These are phyloP conservation scores for Tragelaphus imberbis DNA, from an alignment of 2,113 vertebrate species.

Conservation along the genomic window DNA sequence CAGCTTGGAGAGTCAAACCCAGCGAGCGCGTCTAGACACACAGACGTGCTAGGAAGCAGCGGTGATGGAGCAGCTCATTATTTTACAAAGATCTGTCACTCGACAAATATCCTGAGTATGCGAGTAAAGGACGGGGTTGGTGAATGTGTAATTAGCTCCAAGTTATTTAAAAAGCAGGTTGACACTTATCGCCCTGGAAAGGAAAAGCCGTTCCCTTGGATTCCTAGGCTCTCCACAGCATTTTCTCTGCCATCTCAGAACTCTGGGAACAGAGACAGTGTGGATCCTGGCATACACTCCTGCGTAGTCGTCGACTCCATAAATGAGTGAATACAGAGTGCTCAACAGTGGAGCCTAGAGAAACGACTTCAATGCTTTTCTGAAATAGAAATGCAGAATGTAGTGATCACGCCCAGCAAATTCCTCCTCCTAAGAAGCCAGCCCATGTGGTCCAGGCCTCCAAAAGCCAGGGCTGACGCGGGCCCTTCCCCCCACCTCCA, in stretches of 20 bases:
- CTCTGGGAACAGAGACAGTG: rapidly evolving
- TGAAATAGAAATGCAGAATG: rapidly evolving
- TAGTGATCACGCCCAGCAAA: rapidly evolving
- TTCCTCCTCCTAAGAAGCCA: rapidly evolving
- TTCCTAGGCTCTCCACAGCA: rapidly evolving
- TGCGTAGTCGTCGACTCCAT: rapidly evolving
- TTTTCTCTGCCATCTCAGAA: not conserved
- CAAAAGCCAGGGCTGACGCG: rapidly evolving
- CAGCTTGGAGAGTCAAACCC: not conserved
- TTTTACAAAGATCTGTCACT: not conserved
- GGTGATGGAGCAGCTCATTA: not conserved
- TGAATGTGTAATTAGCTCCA: not conserved
- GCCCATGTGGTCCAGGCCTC: rapidly evolving
- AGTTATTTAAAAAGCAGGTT: not conserved
- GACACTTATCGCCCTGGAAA: rapidly evolving
- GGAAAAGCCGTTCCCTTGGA: not conserved
- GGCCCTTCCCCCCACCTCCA: too few relatives aligned
- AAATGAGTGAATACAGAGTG: too few relatives aligned
- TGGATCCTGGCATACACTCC: rapidly evolving
- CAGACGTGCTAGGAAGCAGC: not conserved
- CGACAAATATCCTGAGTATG: not conserved
- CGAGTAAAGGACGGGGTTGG: not conserved
- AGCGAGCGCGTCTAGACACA: not conserved
- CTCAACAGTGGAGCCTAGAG: not conserved
- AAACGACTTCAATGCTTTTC: not conserved